Base-by-base conservation (phyloP, 2,888 invertebrate genomes). In the Sylvicola cinctus region DNA sequence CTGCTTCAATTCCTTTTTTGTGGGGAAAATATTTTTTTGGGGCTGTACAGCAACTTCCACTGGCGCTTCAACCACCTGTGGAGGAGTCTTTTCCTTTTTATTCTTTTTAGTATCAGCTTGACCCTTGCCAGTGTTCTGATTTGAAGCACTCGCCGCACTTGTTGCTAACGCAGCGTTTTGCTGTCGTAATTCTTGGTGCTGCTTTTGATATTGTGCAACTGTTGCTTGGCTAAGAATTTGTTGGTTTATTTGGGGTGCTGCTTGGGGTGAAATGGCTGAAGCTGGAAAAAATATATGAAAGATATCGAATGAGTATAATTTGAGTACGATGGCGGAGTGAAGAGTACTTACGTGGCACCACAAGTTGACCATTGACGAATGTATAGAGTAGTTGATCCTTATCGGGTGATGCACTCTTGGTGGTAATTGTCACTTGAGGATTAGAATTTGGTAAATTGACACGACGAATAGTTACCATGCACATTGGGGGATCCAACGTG, bases 381-480 rank as follows among this genome's bases (percentile, higher is more conserved):
- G 75, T 77, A 46, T 76, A 79, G 3, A 79, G 58, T 23, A 79
- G 63, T 50, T 74, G 72, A 44, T 78, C 77, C 48, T 76, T 71
- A 39, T 74, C 74, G 2, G 74, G 74, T 2, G 74, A 72, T 36
- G 71, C 69, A 4, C 77, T 78, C 46, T 76, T 74, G 20, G 78
- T 60, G 1, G 78, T 78, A 32, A 80, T 78, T 1, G 78, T 79
- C 2, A 79, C 79, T 16, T 73, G 75, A 8, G 78, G 75, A 43
- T 74, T 72, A 1, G 67, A 62, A 45, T 68, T 67, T 6, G 70
- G 70, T 42, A 74, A 66, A 54, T 72, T 69, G 2, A 76, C 69
- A 32, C 76, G 58, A 38, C 74, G 68, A 38, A 80, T 79, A 5
- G 79, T 79, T 2, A 79, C 78, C 60, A 73, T 72, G 38, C 58